Conservation (phyloP, 1,140 invertebrate species). For the Spodoptera frugiperda region DNA sequence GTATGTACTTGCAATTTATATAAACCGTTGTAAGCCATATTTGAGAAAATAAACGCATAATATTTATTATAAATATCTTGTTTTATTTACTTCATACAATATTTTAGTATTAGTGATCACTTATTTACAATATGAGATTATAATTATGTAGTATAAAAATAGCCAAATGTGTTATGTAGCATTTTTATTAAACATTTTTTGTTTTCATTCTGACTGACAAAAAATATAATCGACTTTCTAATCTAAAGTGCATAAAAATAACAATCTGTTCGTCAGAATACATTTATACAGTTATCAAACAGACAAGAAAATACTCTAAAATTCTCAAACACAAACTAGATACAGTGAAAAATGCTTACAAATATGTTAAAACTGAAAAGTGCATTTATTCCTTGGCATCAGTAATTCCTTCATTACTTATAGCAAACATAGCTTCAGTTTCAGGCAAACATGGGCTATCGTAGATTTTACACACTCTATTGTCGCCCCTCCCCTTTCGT, state of each 20-base stretch:
- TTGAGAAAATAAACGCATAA: slow-evolving; percentile 41
- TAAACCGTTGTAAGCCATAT: slow-evolving; percentile 42
- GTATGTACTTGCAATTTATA: slow-evolving; percentile 36
- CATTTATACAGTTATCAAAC: too few species aligned
- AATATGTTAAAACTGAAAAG: neutral
- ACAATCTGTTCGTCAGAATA: too few species aligned
- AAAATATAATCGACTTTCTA: too few species aligned
- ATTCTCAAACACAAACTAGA: too few species aligned
- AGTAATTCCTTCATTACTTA: slow-evolving; percentile 97
- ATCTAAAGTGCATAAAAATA: too few species aligned
- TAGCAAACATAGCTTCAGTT: slow-evolving; percentile 99
- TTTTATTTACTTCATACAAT: slow-evolving; percentile 37
- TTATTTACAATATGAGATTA: slow-evolving; percentile 41
- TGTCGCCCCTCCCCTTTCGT: slow-evolving; percentile 98
- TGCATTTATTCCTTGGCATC: slow-evolving; percentile 96
- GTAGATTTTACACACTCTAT: slow-evolving; percentile 99
- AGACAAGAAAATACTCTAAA: too few species aligned
- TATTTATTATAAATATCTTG: slow-evolving; percentile 24
- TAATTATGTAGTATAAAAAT: slow-evolving; percentile 1
- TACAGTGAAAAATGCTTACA: neutral
- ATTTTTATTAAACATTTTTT: too few species aligned
- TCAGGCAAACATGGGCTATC: slow-evolving; percentile 99
- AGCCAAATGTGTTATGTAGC: neutral
- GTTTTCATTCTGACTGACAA: too few species aligned
- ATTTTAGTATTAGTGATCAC: neutral